A percentile compares a stretch with the other conserved stretches of the same genome.
These are phyloP conservation scores for Lophotriccus pileatus DNA, from an alignment of 2,797 vertebrate species.

Conservation along the genomic window DNA sequence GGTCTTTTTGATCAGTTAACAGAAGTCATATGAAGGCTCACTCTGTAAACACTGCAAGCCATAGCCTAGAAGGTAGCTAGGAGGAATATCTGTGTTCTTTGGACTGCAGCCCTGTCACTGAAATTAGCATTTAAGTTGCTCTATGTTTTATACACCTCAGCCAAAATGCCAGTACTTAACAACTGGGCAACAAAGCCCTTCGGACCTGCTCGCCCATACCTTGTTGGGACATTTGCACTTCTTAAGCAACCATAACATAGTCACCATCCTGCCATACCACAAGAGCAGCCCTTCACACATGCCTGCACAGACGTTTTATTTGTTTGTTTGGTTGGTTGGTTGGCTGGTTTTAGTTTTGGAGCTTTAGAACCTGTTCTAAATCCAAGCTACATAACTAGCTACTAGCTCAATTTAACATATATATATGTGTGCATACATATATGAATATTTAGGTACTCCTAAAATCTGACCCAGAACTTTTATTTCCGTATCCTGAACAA, in stretches of 20 bases:
- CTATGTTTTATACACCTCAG: background rate
- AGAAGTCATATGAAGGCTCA: background rate
- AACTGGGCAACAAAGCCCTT: background rate
- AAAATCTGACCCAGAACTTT: background rate
- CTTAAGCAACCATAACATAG: background rate
- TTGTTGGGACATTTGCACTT: background rate
- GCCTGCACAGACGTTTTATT: background rate
- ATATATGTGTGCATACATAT: background rate
- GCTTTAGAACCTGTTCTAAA: background rate
- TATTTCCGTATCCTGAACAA: background rate
- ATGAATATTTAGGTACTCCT: background rate
- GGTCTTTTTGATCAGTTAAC: background rate
- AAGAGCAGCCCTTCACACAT: background rate
- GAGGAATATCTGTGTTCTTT: background rate
- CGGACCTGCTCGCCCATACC: background rate
- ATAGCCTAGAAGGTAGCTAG: background rate
- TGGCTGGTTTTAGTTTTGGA: background rate
- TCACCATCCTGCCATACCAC: background rate
- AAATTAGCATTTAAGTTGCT: background rate
- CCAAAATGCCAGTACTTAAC: background rate
- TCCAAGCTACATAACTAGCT: background rate
- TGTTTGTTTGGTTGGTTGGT: background rate
- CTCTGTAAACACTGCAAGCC: background rate
- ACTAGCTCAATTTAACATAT: background rate
- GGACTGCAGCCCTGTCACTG: background rate